Evolutionary conservation across 2,797 vertebrate species (phyloP).

Genomic region (Mormyrus hasselquistii): DNA sequence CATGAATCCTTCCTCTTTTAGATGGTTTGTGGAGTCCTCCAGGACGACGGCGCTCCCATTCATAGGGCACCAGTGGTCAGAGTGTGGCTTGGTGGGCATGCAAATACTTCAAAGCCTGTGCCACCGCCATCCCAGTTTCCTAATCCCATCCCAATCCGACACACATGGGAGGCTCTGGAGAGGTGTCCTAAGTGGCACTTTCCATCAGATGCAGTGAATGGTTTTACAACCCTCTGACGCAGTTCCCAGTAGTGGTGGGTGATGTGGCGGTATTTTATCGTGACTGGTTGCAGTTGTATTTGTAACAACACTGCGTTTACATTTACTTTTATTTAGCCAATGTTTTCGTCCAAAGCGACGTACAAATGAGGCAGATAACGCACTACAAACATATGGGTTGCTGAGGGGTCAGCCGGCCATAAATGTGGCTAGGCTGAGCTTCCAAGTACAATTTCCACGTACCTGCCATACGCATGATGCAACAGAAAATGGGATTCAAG

Average conservation of each 20-base stretch:
- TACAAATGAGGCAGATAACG: not conserved
- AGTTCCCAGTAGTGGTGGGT: not conserved
- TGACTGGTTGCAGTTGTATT: not conserved
- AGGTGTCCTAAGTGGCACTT: not conserved
- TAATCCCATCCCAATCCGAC: not conserved
- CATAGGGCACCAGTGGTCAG: not conserved
- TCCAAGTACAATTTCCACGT: not conserved
- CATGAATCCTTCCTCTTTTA: not conserved
- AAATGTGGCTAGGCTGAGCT: not conserved
- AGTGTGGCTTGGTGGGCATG: not conserved
- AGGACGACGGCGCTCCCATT: not conserved
- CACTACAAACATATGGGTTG: not conserved
- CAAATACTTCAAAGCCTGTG: not conserved
- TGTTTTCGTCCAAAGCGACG: not conserved
- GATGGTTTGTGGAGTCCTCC: not conserved
- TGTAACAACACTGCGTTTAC: not conserved
- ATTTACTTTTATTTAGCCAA: not conserved
- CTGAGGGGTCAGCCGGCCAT: not conserved
- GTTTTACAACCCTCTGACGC: not conserved
- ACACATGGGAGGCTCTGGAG: not conserved
- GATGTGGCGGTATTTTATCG: not conserved
- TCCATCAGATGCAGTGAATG: not conserved
- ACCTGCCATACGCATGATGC: not conserved
- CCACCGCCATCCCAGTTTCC: not conserved
- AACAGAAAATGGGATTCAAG: not conserved